Base-by-base conservation (phyloP, 2,797 vertebrate genomes). In the Rhinophrynus dorsalis region DNA sequence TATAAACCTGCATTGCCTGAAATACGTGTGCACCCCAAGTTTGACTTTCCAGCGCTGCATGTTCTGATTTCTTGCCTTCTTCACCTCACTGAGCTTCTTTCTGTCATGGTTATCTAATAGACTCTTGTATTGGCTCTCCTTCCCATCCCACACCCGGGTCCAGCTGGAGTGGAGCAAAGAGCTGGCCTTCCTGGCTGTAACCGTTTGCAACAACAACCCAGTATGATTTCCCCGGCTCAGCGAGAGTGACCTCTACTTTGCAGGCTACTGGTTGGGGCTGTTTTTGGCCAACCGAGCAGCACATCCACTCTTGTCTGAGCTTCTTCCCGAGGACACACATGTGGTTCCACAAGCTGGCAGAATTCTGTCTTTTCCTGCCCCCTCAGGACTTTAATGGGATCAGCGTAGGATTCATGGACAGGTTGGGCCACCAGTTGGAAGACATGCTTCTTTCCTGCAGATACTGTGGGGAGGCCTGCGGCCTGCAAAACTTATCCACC, bases 381-480 rank as follows among this genome's bases (percentile, higher is more conserved):
- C 97, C 97, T 18, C 94, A 96, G 11, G 94, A 94, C 90, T 97
- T 96, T 80, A 95, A 96, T 50, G 96, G 96, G 59, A 98, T 96
- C 91, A 97, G 93, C 85, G 89, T 94, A 77, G 93, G 94, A 81
- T 97, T 99, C 90, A 94, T 99, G 92, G 95, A 98, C 86, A 87
- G 97, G 52, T 87, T 99, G 82, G 94, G 96, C 79, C 97, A 99
- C 83, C 96, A 96, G 77, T 88, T 99, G 72, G 97, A 98, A 55
- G 97, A 99, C 86, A 99, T 98, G 96, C 92, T 99, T 54, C 94
- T 99, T 21, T 94, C 94, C 23, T 99, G 97, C 92, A 98, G 96
- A 84, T 99, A 96, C 90, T 92, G 94, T 68, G 96, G 96, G 67
- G 95, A 98, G 78, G 86, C 89, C 33, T 98, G 97, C 57, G 93